Base-by-base conservation (phyloP, 1,140 invertebrate species). In the Apis florea region DNA sequence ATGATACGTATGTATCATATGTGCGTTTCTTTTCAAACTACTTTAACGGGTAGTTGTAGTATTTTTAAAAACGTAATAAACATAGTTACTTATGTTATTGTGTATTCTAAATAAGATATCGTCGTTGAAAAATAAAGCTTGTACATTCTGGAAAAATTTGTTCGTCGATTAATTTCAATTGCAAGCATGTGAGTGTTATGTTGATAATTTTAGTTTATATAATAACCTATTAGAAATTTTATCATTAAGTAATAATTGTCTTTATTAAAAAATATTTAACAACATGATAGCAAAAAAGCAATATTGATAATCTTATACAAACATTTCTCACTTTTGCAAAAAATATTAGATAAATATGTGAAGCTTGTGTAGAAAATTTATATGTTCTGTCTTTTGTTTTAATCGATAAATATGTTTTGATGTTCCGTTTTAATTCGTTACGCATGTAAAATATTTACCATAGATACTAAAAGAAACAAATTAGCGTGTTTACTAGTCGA, bases 191-290 rank as follows among this genome's bases (percentile, higher is more conserved):
- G 67, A 82, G 80, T 70, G 47, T 77, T 77, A 19, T 49, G 54
- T 49, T 49, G 24, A 80, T 53, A 40, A 0, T 80, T 31, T 26
- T 47, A 68, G 24, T 66, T 40, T n/a, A 56, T 12, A 58, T 40
- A 67, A 61, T 82, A 85, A 86, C 15, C 67, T 79, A 63, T 83
- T 72, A 71, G 21, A 63, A 79, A 31, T 13, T 58, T 21, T n/a
- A 15, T 63, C 13, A 26, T 70, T 64, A 13, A 21, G 56, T 77
- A 91, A 90, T 83, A 77, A 75, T 81, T 51, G 71, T 80, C 69
- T 91, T 92, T 92, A 92, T 92, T 92, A 90, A 84, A 92, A 92
- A 92, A 92, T 85, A 86, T 84, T 81, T 91, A 90, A 91, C 85
- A 92, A 83, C 72, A 71, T 88, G 72, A 88, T 87, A 86, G 85